phyloP scores from a whole-genome alignment of 2,888 invertebrate genomes.

The Tolmerus cingulatus region DNA sequence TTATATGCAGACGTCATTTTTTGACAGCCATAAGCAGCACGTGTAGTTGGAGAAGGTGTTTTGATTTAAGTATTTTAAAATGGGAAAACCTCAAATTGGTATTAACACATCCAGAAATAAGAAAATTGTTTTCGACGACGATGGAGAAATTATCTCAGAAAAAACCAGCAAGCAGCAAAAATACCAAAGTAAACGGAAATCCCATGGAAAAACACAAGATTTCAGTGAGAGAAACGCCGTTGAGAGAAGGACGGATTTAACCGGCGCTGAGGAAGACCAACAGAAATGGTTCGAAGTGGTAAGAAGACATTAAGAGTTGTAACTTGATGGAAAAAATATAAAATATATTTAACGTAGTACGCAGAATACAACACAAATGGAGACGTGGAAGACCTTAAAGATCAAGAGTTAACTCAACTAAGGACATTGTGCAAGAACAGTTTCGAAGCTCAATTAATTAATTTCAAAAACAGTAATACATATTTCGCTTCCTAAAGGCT shows the following conservation, averaged over 20 bases:
- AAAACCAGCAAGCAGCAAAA: neutral
- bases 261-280: slow-evolving; percentile 30
- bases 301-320: slow-evolving; percentile 49
- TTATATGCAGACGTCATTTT: neutral
- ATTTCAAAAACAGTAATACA: slow-evolving; percentile 56
- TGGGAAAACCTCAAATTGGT: neutral
- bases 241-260: slow-evolving; percentile 42
- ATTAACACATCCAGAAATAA: slow-evolving; percentile 49
- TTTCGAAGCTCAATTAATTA: slow-evolving; percentile 56
- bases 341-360: slow-evolving; percentile 51
- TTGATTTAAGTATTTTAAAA: neutral
- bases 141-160: slow-evolving; percentile 52
- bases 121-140: slow-evolving; percentile 58
- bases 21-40: neutral
- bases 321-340: no score
- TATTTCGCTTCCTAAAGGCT: neutral
- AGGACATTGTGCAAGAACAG: slow-evolving; percentile 57
- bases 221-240: slow-evolving; percentile 42
- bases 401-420: slow-evolving; percentile 59
- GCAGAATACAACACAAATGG: slow-evolving; percentile 56
- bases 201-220: slow-evolving; percentile 46
- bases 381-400: slow-evolving; percentile 60
- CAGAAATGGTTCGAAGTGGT: slow-evolving; percentile 60
- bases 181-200: slow-evolving; percentile 44
- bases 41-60: neutral